Evolutionary conservation across 2,888 invertebrate genomes (phyloP).

Genomic region (Ophion costatus): DNA sequence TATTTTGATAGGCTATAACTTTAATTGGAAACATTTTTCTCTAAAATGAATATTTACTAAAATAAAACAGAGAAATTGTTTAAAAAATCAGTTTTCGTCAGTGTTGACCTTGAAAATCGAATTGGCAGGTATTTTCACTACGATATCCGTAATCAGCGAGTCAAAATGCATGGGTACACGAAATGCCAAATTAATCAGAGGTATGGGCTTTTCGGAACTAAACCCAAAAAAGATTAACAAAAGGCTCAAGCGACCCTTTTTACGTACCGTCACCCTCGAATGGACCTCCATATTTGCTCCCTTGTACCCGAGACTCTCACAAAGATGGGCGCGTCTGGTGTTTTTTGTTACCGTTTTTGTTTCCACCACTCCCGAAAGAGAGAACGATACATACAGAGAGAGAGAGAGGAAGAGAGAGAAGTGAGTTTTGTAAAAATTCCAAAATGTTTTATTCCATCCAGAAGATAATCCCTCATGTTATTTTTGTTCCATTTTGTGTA

Average conservation of each 20-base stretch:
- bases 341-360: constrained; percentile 39
- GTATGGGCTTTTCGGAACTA: too few species aligned
- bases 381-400: constrained; percentile 14
- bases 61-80: too few species aligned
- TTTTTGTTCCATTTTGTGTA: constrained; percentile 15
- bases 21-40: too few species aligned
- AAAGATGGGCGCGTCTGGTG: constrained; percentile 78
- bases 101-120: too few species aligned
- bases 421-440: constrained; percentile 77
- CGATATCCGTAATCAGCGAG: too few species aligned
- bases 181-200: too few species aligned
- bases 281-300: constrained; percentile 68
- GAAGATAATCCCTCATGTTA: constrained; percentile 39
- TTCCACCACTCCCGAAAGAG: constrained; percentile 43
- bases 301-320: constrained; percentile 80
- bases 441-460: constrained; percentile 65
- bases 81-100: too few species aligned
- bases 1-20: too few species aligned
- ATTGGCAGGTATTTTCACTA: too few species aligned
- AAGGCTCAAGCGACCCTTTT: constrained; percentile 63
- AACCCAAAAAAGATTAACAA: constrained; percentile 8
- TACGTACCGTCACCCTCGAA: constrained; percentile 69
- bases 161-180: too few species aligned
- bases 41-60: too few species aligned
- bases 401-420: constrained; percentile 37